phyloP scores from a whole-genome alignment of 2,113 vertebrate species.

The Eupsittula cactorum region DNA sequence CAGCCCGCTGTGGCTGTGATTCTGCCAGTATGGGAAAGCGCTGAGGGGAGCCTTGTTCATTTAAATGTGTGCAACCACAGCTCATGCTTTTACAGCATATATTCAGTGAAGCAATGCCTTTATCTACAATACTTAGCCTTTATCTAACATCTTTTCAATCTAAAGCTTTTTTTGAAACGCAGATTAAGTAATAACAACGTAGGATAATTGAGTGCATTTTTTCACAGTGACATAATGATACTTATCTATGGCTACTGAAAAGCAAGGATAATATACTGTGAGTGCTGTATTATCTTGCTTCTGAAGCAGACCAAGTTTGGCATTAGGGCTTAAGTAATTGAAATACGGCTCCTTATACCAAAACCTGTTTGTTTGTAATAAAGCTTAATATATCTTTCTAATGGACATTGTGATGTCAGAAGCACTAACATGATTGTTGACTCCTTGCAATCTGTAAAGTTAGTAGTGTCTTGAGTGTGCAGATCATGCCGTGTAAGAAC shows the following conservation, averaged over 20 bases:
- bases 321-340: conserved; percentile 54
- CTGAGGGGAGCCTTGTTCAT: not conserved
- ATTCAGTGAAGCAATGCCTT: conserved; percentile 56
- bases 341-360: not conserved
- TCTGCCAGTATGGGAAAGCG: not conserved
- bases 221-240: conserved; percentile 71
- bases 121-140: conserved; percentile 54
- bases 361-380: conserved; percentile 52
- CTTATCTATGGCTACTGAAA: conserved; percentile 67
- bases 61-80: conserved; percentile 47
- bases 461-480: not conserved
- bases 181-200: conserved; percentile 73
- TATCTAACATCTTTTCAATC: conserved; percentile 68
- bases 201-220: conserved; percentile 73
- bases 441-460: not conserved
- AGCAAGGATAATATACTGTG: conserved; percentile 56
- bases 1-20: not conserved
- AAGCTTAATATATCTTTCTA: conserved; percentile 56
- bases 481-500: not conserved
- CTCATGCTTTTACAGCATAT: conserved; percentile 54
- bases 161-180: conserved; percentile 65
- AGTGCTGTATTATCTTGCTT: conserved; percentile 65
- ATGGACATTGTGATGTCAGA: conserved; percentile 32
- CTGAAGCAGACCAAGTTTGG: conserved; percentile 64
- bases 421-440: not conserved